Percentiles rank a stretch among this genome's conserved stretches.
phyloP scores from a whole-genome alignment of 2,113 vertebrate genomes.

The Sitta europaea region DNA sequence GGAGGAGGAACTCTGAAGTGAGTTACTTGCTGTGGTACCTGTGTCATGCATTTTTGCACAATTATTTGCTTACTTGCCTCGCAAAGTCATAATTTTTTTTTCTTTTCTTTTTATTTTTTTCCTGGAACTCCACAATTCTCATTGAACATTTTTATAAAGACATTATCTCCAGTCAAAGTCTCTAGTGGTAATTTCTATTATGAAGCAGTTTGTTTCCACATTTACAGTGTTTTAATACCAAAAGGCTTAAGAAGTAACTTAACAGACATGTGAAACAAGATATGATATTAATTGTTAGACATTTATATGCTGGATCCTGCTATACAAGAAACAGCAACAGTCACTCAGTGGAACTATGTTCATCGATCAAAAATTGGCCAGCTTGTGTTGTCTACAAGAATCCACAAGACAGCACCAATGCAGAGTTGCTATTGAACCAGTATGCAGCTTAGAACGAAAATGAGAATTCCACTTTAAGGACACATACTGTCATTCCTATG shows the following conservation, averaged over 20 bases:
- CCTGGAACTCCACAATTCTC: not conserved
- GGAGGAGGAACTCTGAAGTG: not conserved
- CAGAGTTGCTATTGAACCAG: not conserved
- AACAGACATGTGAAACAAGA: not conserved
- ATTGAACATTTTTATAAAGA: not conserved
- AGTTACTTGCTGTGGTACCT: not conserved
- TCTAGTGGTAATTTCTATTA: not conserved
- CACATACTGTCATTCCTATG: not conserved
- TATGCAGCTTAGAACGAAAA: not conserved
- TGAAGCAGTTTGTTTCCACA: not conserved
- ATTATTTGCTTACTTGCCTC: not conserved
- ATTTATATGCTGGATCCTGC: fast-evolving
- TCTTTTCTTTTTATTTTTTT: not conserved
- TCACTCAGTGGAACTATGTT: not conserved
- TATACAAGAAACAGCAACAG: not conserved
- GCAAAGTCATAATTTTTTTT: not conserved
- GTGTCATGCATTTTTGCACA: not conserved
- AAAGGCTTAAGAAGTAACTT: not conserved
- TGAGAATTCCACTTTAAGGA: not conserved
- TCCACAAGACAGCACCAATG: not conserved
- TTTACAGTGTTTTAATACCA: not conserved
- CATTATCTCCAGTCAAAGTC: not conserved
- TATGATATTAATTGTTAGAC: not conserved
- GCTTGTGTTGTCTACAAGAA: not conserved
- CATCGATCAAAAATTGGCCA: fast-evolving